A percentile compares a stretch with the other conserved stretches of the same genome.
These are phyloP conservation scores for Felis catus DNA, from an alignment of 2,113 vertebrate species.

Conservation along the genomic window DNA sequence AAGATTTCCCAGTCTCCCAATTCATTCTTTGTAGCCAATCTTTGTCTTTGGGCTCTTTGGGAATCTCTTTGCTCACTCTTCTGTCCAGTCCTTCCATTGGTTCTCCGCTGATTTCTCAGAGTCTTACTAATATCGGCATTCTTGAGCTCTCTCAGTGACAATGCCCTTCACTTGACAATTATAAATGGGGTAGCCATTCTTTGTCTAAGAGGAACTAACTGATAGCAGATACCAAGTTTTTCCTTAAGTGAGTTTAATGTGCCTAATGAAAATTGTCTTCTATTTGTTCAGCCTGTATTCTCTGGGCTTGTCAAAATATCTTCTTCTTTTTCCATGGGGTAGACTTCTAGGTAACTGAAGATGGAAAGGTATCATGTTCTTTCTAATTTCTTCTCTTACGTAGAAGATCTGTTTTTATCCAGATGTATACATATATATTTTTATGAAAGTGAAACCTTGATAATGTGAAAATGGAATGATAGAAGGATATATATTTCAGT, in stretches of 20 bases:
- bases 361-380: background rate
- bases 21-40: background rate
- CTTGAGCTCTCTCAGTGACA: background rate
- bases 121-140: background rate
- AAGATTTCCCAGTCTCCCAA: background rate
- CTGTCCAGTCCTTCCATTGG: background rate
- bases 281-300: background rate
- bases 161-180: background rate
- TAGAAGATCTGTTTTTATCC: slow-evolving; percentile 5
- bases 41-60: background rate
- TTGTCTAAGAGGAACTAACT: background rate
- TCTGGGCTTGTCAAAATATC: slow-evolving; percentile 17
- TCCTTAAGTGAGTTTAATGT: slow-evolving; percentile 19
- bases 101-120: background rate
- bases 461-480: slow-evolving; percentile 20
- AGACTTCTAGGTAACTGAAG: background rate
- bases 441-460: slow-evolving; percentile 30
- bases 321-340: background rate
- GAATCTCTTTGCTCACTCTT: background rate
- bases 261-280: background rate
- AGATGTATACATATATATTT: background rate
- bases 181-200: background rate
- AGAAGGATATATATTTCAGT: background rate
- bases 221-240: background rate
- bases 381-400: background rate